phyloP scores from a whole-genome alignment of 2,888 invertebrate species.

The Aleiodes alternator region DNA sequence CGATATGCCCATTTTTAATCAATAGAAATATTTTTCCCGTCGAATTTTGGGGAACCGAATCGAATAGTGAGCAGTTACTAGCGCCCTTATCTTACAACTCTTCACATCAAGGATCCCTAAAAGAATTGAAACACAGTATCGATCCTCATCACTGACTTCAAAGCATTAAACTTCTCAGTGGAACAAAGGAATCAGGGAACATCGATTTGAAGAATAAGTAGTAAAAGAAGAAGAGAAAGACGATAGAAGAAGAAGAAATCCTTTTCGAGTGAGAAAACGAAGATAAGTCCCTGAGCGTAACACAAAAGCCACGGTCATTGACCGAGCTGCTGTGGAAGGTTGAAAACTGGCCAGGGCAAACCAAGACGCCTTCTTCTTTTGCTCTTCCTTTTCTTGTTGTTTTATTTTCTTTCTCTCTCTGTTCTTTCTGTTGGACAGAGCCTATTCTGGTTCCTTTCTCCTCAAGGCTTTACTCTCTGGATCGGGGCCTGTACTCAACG shows the following conservation, averaged over 20 bases:
- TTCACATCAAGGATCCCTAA: constrained; percentile 16
- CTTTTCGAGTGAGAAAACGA: constrained; percentile 36
- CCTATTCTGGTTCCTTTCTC: constrained; percentile 64
- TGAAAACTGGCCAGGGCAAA: constrained; percentile 40
- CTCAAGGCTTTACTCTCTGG: constrained; percentile 56
- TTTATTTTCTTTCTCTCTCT: constrained; percentile 22
- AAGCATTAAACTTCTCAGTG: not conserved
- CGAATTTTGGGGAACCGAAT: too few relatives aligned
- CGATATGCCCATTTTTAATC: too few relatives aligned
- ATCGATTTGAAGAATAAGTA: constrained; percentile 15
- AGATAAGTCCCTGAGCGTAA: constrained; percentile 40
- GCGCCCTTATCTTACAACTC: too few relatives aligned
- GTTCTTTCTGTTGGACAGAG: constrained; percentile 36
- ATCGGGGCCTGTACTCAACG: constrained; percentile 35
- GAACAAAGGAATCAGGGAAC: constrained; percentile 25
- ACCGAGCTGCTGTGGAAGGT: constrained; percentile 51
- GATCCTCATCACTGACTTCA: not conserved
- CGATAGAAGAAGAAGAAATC: not conserved
- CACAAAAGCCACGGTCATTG: constrained; percentile 60
- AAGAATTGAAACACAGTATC: constrained; percentile 42
- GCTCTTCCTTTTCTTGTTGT: too few relatives aligned
- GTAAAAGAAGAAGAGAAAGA: not conserved
- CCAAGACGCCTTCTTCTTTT: constrained; percentile 32
- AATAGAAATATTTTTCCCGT: too few relatives aligned
- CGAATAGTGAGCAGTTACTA: too few relatives aligned